A percentile compares a stretch with the other conserved stretches of the same genome.
Conservation (phyloP, 2,888 invertebrate species). For the Cephus runcator region DNA sequence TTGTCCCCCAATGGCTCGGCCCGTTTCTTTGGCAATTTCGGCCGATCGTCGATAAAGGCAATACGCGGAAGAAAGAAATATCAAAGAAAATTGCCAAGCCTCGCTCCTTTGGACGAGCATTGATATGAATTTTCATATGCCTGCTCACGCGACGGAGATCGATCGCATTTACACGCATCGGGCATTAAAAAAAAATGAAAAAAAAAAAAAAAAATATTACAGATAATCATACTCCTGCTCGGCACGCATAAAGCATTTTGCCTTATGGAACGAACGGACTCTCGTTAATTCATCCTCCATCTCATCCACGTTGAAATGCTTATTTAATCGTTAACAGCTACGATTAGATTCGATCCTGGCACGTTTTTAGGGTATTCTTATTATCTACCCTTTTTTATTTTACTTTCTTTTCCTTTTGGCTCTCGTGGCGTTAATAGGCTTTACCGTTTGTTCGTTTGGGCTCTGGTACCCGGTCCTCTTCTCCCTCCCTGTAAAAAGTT, state of each 20-base stretch:
- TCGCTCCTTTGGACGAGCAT: slow-evolving; percentile 8
- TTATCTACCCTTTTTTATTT: neutral
- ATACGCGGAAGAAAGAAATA: slow-evolving; percentile 2
- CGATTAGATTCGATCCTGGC: neutral
- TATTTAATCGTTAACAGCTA: neutral
- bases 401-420: neutral
- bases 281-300: neutral
- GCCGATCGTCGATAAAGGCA: neutral
- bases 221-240: neutral
- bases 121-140: neutral
- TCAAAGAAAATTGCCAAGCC: slow-evolving; percentile 12
- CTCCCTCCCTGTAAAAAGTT: neutral
- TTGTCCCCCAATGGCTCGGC: neutral
- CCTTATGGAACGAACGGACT: neutral
- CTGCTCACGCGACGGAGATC: slow-evolving; percentile 28
- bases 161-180: neutral
- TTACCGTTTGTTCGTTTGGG: neutral
- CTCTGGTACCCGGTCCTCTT: neutral
- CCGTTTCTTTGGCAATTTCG: neutral
- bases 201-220: slow-evolving; percentile 11
- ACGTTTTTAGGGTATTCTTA: neutral
- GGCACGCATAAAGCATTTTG: neutral
- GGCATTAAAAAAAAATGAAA: neutral
- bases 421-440: neutral
- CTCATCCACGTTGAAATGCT: neutral